Percentiles rank a stretch among this genome's conserved stretches.
These are phyloP conservation scores for Agrilus cyanescens DNA, from an alignment of 2,888 invertebrate genomes.

Conservation along the genomic window DNA sequence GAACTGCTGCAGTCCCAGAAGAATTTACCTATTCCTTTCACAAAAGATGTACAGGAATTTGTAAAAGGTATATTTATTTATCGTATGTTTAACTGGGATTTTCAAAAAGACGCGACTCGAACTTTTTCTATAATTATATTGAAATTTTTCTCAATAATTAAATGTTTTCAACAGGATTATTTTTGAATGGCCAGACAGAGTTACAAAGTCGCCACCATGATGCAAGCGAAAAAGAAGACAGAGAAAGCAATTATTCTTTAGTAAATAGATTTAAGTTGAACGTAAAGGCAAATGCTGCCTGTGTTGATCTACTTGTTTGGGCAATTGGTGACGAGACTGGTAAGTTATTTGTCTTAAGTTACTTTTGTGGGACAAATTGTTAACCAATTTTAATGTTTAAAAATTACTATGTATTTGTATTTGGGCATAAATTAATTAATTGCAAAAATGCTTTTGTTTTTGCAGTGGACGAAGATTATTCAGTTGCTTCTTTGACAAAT, in stretches of 20 bases:
- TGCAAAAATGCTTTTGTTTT: constrained; percentile 22
- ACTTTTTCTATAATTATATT: neutral
- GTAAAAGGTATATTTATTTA: constrained; percentile 27
- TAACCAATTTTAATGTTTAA: constrained; percentile 13
- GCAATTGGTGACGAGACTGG: constrained; percentile 94
- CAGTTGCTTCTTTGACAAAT: constrained; percentile 59
- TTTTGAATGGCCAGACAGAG: constrained; percentile 87
- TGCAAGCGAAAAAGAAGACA: constrained; percentile 69
- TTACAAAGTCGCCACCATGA: constrained; percentile 78
- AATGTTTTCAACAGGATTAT: constrained; percentile 50
- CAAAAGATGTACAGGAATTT: constrained; percentile 70
- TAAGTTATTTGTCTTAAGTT: constrained; percentile 32
- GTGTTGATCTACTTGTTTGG: constrained; percentile 96
- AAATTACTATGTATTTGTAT: neutral
- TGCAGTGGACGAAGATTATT: constrained; percentile 61
- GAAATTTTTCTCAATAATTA: no score
- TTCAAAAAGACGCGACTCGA: neutral
- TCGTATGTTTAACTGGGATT: neutral
- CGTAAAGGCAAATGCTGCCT: constrained; percentile 94
- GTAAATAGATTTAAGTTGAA: constrained; percentile 89
- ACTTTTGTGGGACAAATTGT: constrained; percentile 9
- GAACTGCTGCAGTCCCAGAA: constrained; percentile 85
- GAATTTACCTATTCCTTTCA: constrained; percentile 80
- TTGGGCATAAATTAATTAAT: no score
- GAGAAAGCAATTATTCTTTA: constrained; percentile 66